These are phyloP conservation scores for Malurus alboscapulatus DNA, from an alignment of 2,113 vertebrate species.

Conservation along the genomic window DNA sequence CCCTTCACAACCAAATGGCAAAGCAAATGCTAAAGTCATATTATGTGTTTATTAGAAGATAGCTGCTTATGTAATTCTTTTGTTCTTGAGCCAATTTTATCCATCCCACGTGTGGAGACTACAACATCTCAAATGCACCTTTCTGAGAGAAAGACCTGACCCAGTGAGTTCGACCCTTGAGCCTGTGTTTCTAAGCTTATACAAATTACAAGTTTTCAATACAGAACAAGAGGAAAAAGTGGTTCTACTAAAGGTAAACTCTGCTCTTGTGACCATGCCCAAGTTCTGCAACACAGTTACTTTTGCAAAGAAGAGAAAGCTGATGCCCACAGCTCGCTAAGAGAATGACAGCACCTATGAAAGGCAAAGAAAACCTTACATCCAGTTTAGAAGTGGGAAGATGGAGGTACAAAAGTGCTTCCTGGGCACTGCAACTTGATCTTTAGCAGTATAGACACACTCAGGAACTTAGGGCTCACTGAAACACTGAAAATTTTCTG, in stretches of 20 bases:
- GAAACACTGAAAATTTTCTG: not conserved
- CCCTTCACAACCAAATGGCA: not conserved
- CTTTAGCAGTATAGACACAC: not conserved
- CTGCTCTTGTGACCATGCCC: not conserved
- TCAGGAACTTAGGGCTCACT: not conserved
- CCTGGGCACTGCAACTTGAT: not conserved
- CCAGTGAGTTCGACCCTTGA: not conserved
- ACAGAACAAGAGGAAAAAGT: not conserved
- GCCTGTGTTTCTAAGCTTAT: not conserved
- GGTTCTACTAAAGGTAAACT: not conserved
- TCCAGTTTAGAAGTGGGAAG: not conserved
- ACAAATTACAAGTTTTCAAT: not conserved
- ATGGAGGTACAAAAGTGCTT: not conserved
- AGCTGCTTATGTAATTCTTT: not conserved
- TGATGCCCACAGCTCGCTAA: not conserved
- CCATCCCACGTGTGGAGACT: accelerated
- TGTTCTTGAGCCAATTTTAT: not conserved
- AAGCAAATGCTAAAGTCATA: not conserved
- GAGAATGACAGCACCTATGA: not conserved
- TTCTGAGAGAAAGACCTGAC: not conserved
- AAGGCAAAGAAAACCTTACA: not conserved
- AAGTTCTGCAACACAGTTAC: not conserved
- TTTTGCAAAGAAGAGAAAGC: not conserved
- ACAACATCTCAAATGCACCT: not conserved
- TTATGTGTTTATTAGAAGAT: not conserved